Base-by-base conservation (phyloP, 2,113 vertebrate genomes). In the Picathartes gymnocephalus region DNA sequence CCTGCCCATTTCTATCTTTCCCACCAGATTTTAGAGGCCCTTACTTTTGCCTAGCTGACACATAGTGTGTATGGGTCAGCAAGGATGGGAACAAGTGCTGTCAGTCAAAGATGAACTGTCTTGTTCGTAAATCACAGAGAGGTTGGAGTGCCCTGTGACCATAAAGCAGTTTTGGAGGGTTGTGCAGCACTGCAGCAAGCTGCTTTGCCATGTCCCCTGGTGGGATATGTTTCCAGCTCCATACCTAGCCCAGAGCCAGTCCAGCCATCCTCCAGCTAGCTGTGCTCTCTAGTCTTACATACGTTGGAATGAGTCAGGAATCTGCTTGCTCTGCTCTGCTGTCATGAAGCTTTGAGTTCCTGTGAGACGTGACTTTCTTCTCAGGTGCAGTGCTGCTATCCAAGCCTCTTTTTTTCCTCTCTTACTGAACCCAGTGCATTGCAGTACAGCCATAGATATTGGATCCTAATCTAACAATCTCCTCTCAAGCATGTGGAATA, bases 101-200 rank as follows among this genome's bases (percentile, higher is more conserved):
- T 33, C 42, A 45, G 37, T 45, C 33, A 58, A 76, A 64, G 44
- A 62, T 7, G 44, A 30, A 15, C 25, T 50, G 21, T 15, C 47
- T 45, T 48, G 10, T 48, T 68, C 0, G 0, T 50, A 51, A 50
- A 54, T 37, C 33, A 11, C 22, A 27, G 22, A 0, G 1, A 64
- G 6, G 44, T 20, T 1, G 0, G 9, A 33, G 9, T n/a, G 40
- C 10, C 54, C 37, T 61, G 47, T 48, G 65, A 39, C 24, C 61
- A 39, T 11, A 23, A 39, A 39, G 44, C 21, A 37, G 40, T 44
- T 70, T 16, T 44, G 66, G 16, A 35, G 51, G 11, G 21, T 6
- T 70, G 70, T 61, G 47, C 58, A 44, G 33, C 28, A 17, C 1
- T 58, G n/a, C 30, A n/a, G 0, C 18, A 19, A 51, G 39, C 42